Conservation (phyloP, 2,888 invertebrate species). For the Stegana nigrithorax region DNA sequence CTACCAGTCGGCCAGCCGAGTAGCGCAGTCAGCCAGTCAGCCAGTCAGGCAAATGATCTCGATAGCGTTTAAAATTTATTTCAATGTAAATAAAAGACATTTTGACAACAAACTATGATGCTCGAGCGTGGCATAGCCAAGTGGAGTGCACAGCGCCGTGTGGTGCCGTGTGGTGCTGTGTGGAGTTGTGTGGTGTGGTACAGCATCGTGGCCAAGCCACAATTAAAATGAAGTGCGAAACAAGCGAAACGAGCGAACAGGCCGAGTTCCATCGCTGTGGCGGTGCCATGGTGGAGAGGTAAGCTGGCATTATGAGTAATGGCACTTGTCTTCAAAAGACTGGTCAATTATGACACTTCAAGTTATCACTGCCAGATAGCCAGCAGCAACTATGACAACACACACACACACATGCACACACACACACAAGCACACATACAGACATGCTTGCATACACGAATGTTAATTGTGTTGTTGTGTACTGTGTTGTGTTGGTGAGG, state of each 20-base stretch:
- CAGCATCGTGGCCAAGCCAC: too few relatives aligned
- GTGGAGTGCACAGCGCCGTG: background rate
- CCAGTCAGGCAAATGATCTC: conserved; percentile 19
- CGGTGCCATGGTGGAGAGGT: background rate
- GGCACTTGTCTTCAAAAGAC: conserved; percentile 62
- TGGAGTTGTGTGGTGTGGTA: too few relatives aligned
- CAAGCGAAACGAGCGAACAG: background rate
- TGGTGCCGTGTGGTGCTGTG: too few relatives aligned
- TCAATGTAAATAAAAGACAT: conserved; percentile 27
- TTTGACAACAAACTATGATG: conserved; percentile 35
- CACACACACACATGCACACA: conserved; percentile 9
- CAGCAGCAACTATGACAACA: conserved; percentile 13
- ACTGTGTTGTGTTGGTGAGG: background rate
- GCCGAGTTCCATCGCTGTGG: too few relatives aligned
- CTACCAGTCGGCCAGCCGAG: too few relatives aligned
- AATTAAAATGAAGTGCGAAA: conserved; percentile 3
- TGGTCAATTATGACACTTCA: conserved; percentile 67
- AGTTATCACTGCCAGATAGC: conserved; percentile 55
- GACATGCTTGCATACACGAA: background rate
- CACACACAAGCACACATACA: background rate
- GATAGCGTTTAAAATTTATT: conserved; percentile 24
- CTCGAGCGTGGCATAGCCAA: conserved; percentile 28
- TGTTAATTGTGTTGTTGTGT: background rate
- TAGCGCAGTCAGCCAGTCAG: too few relatives aligned
- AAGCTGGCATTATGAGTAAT: conserved; percentile 53